Conservation (phyloP, 2,888 invertebrate species). For the Xestoiulus laeticollis region DNA sequence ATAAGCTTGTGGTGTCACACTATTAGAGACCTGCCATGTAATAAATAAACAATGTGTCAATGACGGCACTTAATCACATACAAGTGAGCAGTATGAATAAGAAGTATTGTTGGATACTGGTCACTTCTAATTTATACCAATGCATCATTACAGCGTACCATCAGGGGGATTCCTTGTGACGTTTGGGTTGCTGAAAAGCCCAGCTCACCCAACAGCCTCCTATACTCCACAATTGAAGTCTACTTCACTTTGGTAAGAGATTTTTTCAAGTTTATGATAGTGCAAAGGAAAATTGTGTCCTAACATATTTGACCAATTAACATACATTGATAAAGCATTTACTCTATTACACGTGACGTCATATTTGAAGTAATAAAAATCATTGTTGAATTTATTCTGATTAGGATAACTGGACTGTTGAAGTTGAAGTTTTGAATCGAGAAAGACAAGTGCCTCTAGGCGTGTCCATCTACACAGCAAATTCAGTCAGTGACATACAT, state of each 20-base stretch:
- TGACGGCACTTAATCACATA: too few species aligned
- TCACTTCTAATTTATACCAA: neutral
- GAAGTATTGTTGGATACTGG: too few species aligned
- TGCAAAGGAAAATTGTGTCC: too few species aligned
- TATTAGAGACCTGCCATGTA: too few species aligned
- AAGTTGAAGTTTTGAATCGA: slow-evolving; percentile 59
- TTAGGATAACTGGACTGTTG: slow-evolving; percentile 60
- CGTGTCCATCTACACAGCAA: slow-evolving; percentile 58
- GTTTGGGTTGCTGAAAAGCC: slow-evolving; percentile 59
- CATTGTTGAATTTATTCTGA: slow-evolving; percentile 56
- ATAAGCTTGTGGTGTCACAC: too few species aligned
- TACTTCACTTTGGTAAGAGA: slow-evolving; percentile 53
- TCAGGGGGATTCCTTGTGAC: slow-evolving; percentile 59
- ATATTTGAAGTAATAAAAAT: neutral
- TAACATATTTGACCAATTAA: too few species aligned
- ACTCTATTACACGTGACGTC: neutral
- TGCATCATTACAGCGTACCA: slow-evolving; percentile 56
- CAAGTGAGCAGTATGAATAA: too few species aligned
- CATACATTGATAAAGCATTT: too few species aligned
- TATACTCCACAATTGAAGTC: slow-evolving; percentile 52
- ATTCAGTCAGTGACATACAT: slow-evolving; percentile 55
- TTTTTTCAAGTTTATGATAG: too few species aligned
- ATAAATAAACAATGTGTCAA: too few species aligned
- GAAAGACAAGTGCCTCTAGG: slow-evolving; percentile 59
- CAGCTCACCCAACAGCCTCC: neutral